phyloP scores from a whole-genome alignment of 2,113 vertebrate genomes.

The Lycocorax pyrrhopterus region DNA sequence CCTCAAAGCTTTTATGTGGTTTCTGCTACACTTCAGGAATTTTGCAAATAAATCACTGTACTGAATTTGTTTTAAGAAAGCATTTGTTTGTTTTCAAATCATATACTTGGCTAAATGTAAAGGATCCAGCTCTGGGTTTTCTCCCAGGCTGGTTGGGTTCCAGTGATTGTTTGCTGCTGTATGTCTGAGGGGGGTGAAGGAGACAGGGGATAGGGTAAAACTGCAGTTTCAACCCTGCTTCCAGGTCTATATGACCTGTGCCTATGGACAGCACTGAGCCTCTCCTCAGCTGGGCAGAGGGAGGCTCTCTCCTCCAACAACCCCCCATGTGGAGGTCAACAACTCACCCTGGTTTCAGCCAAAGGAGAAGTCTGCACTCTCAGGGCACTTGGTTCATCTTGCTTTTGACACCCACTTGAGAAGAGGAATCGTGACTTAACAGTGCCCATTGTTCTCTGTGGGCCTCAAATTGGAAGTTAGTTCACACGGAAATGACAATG shows the following conservation, averaged over 20 bases:
- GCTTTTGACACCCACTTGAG: background rate
- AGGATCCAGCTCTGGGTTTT: background rate
- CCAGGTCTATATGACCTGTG: background rate
- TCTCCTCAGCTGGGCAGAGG: background rate
- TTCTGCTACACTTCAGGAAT: background rate
- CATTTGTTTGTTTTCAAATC: conserved; percentile 24
- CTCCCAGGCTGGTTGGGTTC: background rate
- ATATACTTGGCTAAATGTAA: background rate
- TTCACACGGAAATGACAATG: background rate
- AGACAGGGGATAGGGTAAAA: background rate
- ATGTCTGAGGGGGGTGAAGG: background rate
- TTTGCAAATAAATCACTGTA: background rate
- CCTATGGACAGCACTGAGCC: background rate
- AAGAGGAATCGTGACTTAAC: background rate
- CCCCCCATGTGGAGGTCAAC: rapidly evolving
- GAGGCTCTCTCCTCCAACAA: background rate
- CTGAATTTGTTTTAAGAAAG: conserved; percentile 3
- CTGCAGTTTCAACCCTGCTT: background rate
- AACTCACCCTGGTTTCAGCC: background rate
- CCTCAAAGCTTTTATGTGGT: conserved; percentile 3
- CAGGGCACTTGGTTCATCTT: background rate
- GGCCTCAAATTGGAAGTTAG: background rate
- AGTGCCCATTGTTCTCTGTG: background rate
- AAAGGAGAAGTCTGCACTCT: background rate
- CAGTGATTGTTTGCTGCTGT: background rate